phyloP scores from a whole-genome alignment of 1,140 invertebrate species.

The Zaprionus ornatus region DNA sequence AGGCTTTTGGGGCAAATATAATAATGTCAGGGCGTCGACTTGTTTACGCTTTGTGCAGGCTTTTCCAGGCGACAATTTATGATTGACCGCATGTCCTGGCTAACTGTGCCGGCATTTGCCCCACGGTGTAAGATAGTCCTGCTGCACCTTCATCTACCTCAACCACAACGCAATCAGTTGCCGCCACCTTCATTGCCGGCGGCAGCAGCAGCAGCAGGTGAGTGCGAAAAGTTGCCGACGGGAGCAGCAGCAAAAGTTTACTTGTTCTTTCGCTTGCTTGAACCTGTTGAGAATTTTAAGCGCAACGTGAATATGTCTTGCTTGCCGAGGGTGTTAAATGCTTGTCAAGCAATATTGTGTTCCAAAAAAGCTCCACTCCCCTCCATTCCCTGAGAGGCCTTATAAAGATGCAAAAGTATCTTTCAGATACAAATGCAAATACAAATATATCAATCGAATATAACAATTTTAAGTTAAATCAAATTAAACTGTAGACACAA shows the following conservation, averaged over 20 bases:
- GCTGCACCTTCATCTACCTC: not conserved
- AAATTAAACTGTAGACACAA: too few relatives aligned
- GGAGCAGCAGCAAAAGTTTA: not conserved
- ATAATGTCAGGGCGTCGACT: slow-evolving; percentile 75
- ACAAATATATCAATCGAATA: not conserved
- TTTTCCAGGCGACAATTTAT: slow-evolving; percentile 70
- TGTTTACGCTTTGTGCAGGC: slow-evolving; percentile 74
- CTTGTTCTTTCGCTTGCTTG: not conserved
- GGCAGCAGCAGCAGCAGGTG: not conserved
- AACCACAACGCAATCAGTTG: not conserved
- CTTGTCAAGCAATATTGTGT: too few relatives aligned
- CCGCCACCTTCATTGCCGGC: not conserved
- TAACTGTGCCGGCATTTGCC: slow-evolving; percentile 5
- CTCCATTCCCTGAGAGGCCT: not conserved
- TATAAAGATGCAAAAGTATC: not conserved
- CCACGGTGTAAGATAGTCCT: slow-evolving; percentile 1
- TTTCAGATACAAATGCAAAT: not conserved
- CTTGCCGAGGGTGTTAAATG: not conserved
- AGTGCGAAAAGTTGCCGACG: not conserved
- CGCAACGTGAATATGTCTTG: slow-evolving; percentile 12
- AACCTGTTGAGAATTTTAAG: slow-evolving; percentile 33
- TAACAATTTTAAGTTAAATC: too few relatives aligned
- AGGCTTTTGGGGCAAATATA: slow-evolving; percentile 70
- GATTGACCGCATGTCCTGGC: slow-evolving; percentile 65
- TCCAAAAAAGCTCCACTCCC: not conserved